phyloP scores from a whole-genome alignment of 1,140 invertebrate genomes.

The Cecropterus lyciades region DNA sequence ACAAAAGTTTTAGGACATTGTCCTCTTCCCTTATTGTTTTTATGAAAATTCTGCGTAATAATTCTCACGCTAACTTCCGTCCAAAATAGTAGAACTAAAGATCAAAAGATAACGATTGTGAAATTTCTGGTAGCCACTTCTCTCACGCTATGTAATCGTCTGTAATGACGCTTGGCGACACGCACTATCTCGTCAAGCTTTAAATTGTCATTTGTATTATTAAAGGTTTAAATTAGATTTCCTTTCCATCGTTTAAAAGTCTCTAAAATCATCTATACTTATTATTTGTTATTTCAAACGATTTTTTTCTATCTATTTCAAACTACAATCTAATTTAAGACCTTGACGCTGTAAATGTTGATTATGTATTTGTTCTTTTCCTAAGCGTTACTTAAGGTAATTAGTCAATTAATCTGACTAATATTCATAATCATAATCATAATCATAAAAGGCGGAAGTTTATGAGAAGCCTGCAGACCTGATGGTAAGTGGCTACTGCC shows the following conservation, averaged over 20 bases:
- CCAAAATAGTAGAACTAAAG: slow-evolving; percentile 26
- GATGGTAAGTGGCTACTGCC: no score
- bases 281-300: no score
- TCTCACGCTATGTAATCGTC: slow-evolving; percentile 56
- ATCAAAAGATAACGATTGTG: slow-evolving; percentile 26
- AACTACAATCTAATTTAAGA: no score
- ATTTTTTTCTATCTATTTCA: no score
- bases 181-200: slow-evolving; percentile 38
- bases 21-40: not conserved
- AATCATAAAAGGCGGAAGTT: no score
- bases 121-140: slow-evolving; percentile 34
- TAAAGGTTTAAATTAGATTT: not conserved
- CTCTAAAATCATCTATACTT: not conserved
- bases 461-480: no score
- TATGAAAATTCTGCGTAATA: slow-evolving; percentile 1
- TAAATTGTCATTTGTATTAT: slow-evolving; percentile 34
- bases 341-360: no score
- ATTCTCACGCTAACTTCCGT: slow-evolving; percentile 29
- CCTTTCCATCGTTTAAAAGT: not conserved
- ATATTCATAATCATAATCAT: no score
- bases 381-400: no score
- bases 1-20: not conserved
- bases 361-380: no score
- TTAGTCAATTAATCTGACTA: no score
- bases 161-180: slow-evolving; percentile 53